Evolutionary conservation across 2,113 vertebrate species (phyloP), one percentile per base, ranked within the genome.

Genomic region (Embiotoca jacksoni): DNA sequence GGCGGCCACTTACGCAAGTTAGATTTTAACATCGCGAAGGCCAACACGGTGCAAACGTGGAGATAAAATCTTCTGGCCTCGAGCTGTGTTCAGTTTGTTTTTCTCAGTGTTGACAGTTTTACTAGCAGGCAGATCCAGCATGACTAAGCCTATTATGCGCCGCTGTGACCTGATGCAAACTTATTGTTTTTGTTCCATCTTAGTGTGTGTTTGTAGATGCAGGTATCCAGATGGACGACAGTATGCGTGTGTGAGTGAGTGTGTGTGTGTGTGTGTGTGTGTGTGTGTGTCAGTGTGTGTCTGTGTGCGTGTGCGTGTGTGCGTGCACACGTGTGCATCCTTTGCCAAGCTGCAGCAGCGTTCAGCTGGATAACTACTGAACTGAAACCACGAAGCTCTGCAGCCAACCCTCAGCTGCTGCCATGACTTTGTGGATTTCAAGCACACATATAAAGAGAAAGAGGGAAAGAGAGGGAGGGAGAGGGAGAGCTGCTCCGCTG

Each of bases 121-220:
- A 71, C 63, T 11, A 80, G 60, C 52, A 35, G 23, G 35, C 41
- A 3, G 10, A 73, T 57, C 67, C 68, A 31, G 31, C 56, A 59
- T 83, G 68, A 70, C 72, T 73, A 70, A 81, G 35, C 64, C 14
- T 11, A 59, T 56, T 59, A 75, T 57, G 35, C 52, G 46, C 66
- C 73, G 44, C 5, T 23, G 35, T 84, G 87, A 86, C 75, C 52
- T 56, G 8, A 11, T 54, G 39, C 8, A 55, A 73, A 66, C 62
- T 15, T 47, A 14, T 78, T 78, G 23, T 23, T 83, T 73, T 75
- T 13, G 41, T 3, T 53, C 36, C 54, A 59, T 23, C 72, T 72
- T 50, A 6, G 55, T 31, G 16, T 56, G 11, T 47, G 50, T 56
- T n/a, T 71, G 23, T 23, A 23, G 23, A 23, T 23, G 23, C 23